Percentiles rank a stretch among this genome's conserved stretches.
Evolutionary conservation across 1,140 invertebrate species (phyloP).

Genomic region (Probaryconus sp.): DNA sequence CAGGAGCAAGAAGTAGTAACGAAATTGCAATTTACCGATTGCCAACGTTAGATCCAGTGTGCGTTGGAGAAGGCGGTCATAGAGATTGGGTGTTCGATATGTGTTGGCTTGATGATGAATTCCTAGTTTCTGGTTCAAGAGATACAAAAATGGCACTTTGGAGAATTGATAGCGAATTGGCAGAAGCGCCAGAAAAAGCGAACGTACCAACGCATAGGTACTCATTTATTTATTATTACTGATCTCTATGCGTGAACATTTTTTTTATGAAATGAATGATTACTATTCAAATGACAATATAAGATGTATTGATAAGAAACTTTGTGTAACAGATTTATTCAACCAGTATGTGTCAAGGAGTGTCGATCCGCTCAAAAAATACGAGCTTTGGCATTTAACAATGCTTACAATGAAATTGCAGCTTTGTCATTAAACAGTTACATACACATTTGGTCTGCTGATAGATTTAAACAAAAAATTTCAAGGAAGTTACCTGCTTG

Average conservation of each 20-base stretch:
- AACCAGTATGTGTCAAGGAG: constrained; percentile 86
- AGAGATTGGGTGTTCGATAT: constrained; percentile 97
- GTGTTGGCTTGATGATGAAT: constrained; percentile 97
- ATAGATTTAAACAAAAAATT: constrained; percentile 89
- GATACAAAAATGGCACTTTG: constrained; percentile 92
- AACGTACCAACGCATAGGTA: constrained; percentile 76
- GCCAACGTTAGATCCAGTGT: constrained; percentile 95
- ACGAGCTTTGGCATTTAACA: constrained; percentile 92
- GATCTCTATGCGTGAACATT: no score
- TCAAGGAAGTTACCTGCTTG: constrained; percentile 91
- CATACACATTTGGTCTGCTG: constrained; percentile 94
- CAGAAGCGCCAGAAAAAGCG: constrained; percentile 79
- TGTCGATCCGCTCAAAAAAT: constrained; percentile 89
- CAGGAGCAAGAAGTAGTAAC: constrained; percentile 93
- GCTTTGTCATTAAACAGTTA: constrained; percentile 94
- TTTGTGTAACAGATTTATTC: constrained; percentile 77
- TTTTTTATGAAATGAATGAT: constrained; percentile 4
- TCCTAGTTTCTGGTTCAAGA: constrained; percentile 94
- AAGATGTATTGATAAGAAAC: constrained; percentile 7
- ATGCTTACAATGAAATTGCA: constrained; percentile 90
- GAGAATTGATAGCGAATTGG: constrained; percentile 82
- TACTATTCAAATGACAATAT: no score
- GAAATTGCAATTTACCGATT: constrained; percentile 95
- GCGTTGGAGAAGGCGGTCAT: constrained; percentile 95
- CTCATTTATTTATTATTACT: constrained; percentile 9